Conservation (phyloP, 2,888 invertebrate species). For the Thelaira solivaga region DNA sequence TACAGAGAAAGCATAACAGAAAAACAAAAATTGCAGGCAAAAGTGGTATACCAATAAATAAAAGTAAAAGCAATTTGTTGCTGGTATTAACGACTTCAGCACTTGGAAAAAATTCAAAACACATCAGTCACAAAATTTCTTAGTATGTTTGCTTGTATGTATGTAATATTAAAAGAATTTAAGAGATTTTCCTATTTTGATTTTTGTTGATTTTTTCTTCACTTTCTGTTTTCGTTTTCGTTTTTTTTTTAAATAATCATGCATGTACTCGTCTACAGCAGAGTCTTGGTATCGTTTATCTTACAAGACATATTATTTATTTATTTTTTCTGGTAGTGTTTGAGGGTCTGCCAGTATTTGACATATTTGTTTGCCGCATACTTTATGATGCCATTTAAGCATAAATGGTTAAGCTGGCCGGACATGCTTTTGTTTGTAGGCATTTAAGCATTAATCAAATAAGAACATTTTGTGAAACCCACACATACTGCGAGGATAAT, state of each 20-base stretch:
- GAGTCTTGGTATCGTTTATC: slow-evolving; percentile 52
- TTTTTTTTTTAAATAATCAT: slow-evolving; percentile 33
- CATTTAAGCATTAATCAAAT: not conserved
- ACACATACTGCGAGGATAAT: not conserved
- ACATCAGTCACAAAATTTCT: slow-evolving; percentile 42
- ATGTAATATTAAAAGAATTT: slow-evolving; percentile 31
- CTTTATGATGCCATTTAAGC: slow-evolving; percentile 21
- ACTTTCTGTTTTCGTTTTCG: too few species aligned
- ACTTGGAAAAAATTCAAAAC: slow-evolving; percentile 13
- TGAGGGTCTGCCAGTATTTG: slow-evolving; percentile 7
- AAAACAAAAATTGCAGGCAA: slow-evolving; percentile 30
- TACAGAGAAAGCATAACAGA: not conserved
- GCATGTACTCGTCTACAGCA: too few species aligned
- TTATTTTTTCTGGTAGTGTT: not conserved
- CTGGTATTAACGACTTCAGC: slow-evolving; percentile 45
- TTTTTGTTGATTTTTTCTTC: not conserved
- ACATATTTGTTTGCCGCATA: slow-evolving; percentile 43
- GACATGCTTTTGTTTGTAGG: not conserved
- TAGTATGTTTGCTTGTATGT: too few species aligned
- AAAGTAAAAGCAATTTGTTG: slow-evolving; percentile 56
- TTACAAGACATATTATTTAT: slow-evolving; percentile 18
- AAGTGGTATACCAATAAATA: not conserved
- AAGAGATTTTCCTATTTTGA: slow-evolving; percentile 31
- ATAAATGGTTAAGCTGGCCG: not conserved
- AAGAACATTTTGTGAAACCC: not conserved